Base-by-base conservation (phyloP, 2,888 invertebrate species). In the Mechanitis mazaeus region DNA sequence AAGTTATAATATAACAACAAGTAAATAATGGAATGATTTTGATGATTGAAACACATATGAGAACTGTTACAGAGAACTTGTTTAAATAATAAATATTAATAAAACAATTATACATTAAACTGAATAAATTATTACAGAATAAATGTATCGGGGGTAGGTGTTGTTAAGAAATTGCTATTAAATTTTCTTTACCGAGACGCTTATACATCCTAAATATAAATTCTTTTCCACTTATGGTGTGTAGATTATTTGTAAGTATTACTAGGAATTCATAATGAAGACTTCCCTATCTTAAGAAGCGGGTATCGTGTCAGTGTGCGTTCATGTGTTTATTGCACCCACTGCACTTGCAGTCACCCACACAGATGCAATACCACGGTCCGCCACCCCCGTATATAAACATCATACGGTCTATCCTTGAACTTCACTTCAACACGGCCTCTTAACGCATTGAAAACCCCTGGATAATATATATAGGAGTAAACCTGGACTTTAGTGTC, bases 301-400 rank as follows among this genome's bases (percentile, higher is more conserved):
- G 50, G 68, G 58, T 28, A 33, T 28, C 67, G 60, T 68, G 67
- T 68, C 66, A 72, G 82, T 84, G 84, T 84, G 85, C 79, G 77
- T 64, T 54, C 47, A 9, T 61, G 67, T 71, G 9, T 67, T 72
- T 69, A 68, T 66, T 56, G 66, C 70, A 65, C 65, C 60, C 59
- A 64, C 45, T 69, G 71, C 70, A 71, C 60, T 67, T 71, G 73
- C 68, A 75, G 77, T 75, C 73, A 71, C 71, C 9, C 42, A 71
- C 71, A 85, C 84, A 72, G 55, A 7, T 57, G 66, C 73, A 69
- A 5, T 62, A 64, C 74, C 78, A 84, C 89, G 88, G 77, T 85
- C 78, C 83, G 81, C 85, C 77, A 88, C 87, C 87, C 89, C 79
- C 79, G 80, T 89, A 90, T 90, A 90, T 89, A 90, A 87, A 75